Base-by-base conservation (phyloP, 2,888 invertebrate species). In the Cremastobaeus sp. region DNA sequence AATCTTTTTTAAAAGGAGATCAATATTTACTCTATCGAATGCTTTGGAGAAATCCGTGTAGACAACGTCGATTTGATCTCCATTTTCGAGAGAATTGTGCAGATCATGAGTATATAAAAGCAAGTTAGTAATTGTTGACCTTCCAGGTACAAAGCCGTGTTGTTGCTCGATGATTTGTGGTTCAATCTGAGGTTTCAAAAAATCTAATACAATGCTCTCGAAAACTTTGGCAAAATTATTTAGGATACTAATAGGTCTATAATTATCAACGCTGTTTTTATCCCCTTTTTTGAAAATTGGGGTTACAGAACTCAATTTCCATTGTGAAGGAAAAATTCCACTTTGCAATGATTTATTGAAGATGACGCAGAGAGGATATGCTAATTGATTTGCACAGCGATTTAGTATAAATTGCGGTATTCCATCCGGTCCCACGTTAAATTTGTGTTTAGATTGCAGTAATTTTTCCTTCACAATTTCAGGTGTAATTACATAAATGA, bases 211-310 rank as follows among this genome's bases (percentile, higher is more conserved):
- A 3, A 62, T 32, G 15, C 34, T 32, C 41, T 62, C 62, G 34
- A 50, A 50, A 2, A 62, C 8, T 52, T 62, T 62, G 1, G 41
- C 12, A 0, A 43, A 4, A 12, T 5, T 9, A 21, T 14, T 39
- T 4, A 50, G 34, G 1, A 62, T 30, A 52, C 25, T 62, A 11
- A 62, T 62, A 5, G 62, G 62, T 20, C 62, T 39, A n/a, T 62
- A 62, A 41, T 62, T 50, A 1, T 30, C 32, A 1, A 20, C 50
- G 15, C 43, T 18, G 17, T 37, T 50, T 18, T 15, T 12, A 20
- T 39, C 11, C 0, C 60, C 60, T 4, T 1, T 8, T 41, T 48
- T 50, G 15, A 17, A 62, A 9, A 62, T 30, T 5, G 60, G 60
- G 2, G 60, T 62, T 21, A 62, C 14, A 32, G 35, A 62, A 8